Conservation (phyloP, 2,888 invertebrate species). For the Lasiommata megera region DNA sequence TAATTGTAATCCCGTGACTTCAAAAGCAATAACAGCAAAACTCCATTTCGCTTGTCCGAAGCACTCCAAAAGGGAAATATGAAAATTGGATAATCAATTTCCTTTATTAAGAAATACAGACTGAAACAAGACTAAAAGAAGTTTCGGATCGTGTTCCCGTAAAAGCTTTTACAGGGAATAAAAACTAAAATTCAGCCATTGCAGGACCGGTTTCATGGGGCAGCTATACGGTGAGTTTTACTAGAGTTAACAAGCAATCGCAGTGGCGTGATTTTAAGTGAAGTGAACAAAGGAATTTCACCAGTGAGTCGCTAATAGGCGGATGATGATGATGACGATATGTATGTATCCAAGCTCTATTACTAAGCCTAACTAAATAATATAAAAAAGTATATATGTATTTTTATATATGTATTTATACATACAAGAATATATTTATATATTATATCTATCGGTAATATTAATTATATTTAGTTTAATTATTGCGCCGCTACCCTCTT, state of each 20-base stretch:
- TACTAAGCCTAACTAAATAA: no score
- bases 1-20: not conserved
- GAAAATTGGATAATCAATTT: slow-evolving; percentile 7
- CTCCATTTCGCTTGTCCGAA: not conserved
- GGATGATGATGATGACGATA: no score
- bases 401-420: no score
- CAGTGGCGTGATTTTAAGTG: not conserved
- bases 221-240: not conserved
- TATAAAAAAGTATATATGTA: no score
- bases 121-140: not conserved
- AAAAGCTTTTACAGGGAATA: slow-evolving; percentile 6
- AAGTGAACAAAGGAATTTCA: not conserved
- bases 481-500: no score
- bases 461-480: no score
- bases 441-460: no score
- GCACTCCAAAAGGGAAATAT: not conserved
- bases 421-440: no score
- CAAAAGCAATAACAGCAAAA: not conserved
- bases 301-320: no score
- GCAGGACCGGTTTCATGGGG: not conserved
- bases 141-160: not conserved
- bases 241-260: not conserved
- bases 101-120: slow-evolving; percentile 7
- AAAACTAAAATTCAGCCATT: not conserved
- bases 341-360: no score